Conservation (phyloP, 2,113 vertebrate genomes). For the Prolemur simus region DNA sequence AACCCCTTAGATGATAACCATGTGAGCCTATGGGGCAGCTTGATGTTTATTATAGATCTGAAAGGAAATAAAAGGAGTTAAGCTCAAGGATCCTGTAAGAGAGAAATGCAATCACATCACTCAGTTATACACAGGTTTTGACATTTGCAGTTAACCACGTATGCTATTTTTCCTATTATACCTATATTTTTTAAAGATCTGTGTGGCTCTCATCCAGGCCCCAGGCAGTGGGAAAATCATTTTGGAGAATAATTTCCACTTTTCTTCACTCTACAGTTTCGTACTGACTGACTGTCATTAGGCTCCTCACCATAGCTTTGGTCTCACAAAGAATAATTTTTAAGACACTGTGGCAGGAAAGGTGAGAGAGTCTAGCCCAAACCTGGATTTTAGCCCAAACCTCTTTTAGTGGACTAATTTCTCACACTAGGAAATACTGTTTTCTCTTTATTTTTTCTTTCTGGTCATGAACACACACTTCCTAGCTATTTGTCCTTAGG, state of each 20-base stretch:
- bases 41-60: not conserved
- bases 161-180: not conserved
- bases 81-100: too few relatives aligned
- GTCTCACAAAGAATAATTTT: not conserved
- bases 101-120: not conserved
- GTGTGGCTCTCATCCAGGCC: not conserved
- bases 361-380: not conserved
- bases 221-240: not conserved
- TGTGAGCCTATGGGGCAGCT: accelerated
- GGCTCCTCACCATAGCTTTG: not conserved
- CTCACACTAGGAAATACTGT: too few relatives aligned
- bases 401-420: not conserved
- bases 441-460: not conserved
- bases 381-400: not conserved
- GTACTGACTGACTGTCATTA: too few relatives aligned
- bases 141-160: not conserved
- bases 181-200: not conserved
- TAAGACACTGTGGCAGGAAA: accelerated
- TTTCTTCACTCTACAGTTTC: not conserved
- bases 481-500: not conserved
- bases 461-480: not conserved
- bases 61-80: not conserved
- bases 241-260: not conserved
- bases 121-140: not conserved
- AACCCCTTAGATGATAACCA: too few relatives aligned